phyloP scores from a whole-genome alignment of 2,113 vertebrate genomes.

The Menidia beryllina region DNA sequence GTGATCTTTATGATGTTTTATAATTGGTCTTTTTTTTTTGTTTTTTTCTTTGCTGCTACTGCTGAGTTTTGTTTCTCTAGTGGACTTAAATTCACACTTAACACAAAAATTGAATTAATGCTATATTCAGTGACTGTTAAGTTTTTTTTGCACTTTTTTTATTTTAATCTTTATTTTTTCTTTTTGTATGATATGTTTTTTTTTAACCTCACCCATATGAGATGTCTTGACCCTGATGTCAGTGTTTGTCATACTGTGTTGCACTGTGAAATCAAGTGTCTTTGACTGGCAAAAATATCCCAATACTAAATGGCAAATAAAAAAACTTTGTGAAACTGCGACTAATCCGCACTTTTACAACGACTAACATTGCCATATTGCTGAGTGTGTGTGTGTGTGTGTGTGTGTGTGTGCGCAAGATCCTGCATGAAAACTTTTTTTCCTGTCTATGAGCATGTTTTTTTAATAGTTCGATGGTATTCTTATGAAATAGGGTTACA shows the following conservation, averaged over 20 bases:
- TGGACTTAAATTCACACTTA: conserved; percentile 72
- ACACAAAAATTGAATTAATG: conserved; percentile 71
- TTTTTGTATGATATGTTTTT: conserved; percentile 69
- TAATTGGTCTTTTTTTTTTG: conserved; percentile 66
- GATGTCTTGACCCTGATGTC: conserved; percentile 76
- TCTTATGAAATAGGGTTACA: conserved; percentile 18
- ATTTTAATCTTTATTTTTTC: conserved; percentile 55
- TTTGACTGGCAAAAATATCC: conserved; percentile 77
- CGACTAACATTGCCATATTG: conserved; percentile 78
- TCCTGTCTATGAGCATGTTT: conserved; percentile 60
- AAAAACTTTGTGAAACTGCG: conserved; percentile 81
- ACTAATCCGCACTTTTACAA: conserved; percentile 83
- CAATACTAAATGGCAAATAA: conserved; percentile 82
- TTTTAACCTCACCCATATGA: conserved; percentile 70
- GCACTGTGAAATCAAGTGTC: conserved; percentile 82
- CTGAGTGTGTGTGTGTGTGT: conserved; percentile 40
- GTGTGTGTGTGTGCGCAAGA: neutral
- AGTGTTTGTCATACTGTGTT: conserved; percentile 79
- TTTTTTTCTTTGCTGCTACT: conserved; percentile 81
- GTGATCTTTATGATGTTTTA: conserved; percentile 77
- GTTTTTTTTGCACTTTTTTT: conserved; percentile 81
- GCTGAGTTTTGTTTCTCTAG: conserved; percentile 66
- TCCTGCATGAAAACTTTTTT: conserved; percentile 46
- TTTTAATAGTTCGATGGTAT: conserved; percentile 33
- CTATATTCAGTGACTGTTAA: conserved; percentile 74